Evolutionary conservation across 2,797 vertebrate species (phyloP).

Genomic region (Anniella stebbinsi): DNA sequence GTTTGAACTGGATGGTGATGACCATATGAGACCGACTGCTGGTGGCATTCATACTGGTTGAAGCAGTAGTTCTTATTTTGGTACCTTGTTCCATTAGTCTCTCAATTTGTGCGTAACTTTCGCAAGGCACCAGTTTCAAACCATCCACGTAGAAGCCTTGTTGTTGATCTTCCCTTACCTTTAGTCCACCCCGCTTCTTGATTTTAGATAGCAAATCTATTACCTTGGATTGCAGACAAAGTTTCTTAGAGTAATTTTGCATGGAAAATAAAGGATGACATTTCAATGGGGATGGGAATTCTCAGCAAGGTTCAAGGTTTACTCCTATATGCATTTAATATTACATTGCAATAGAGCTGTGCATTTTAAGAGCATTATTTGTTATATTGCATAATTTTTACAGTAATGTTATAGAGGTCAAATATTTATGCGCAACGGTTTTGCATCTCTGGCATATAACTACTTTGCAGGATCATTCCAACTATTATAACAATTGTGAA

Average conservation of each 20-base stretch:
- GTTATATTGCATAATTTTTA: neutral
- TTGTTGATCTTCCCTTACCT: slow-evolving; percentile 88
- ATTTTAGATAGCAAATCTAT: slow-evolving; percentile 86
- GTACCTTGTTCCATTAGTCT: slow-evolving; percentile 90
- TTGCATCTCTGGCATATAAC: neutral
- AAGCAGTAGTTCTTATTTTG: slow-evolving; percentile 86
- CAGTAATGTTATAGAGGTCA: neutral
- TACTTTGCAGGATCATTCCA: neutral
- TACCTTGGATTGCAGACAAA: slow-evolving; percentile 76
- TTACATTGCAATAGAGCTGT: neutral
- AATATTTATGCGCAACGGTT: neutral
- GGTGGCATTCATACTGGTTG: slow-evolving; percentile 89
- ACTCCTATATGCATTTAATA: neutral
- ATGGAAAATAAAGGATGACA: neutral
- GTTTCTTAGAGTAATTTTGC: neutral
- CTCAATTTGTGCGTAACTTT: slow-evolving; percentile 82
- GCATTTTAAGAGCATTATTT: neutral
- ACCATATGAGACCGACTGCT: slow-evolving; percentile 93
- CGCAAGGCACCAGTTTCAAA: slow-evolving; percentile 86
- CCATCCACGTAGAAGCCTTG: slow-evolving; percentile 91
- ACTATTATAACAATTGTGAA: too few species aligned
- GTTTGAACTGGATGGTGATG: slow-evolving; percentile 87
- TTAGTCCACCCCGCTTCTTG: slow-evolving; percentile 80
- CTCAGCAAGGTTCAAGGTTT: neutral
- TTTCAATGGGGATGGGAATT: neutral